Evolutionary conservation across 1,140 invertebrate genomes (phyloP).

Genomic region (Trigoniulus corallinus): DNA sequence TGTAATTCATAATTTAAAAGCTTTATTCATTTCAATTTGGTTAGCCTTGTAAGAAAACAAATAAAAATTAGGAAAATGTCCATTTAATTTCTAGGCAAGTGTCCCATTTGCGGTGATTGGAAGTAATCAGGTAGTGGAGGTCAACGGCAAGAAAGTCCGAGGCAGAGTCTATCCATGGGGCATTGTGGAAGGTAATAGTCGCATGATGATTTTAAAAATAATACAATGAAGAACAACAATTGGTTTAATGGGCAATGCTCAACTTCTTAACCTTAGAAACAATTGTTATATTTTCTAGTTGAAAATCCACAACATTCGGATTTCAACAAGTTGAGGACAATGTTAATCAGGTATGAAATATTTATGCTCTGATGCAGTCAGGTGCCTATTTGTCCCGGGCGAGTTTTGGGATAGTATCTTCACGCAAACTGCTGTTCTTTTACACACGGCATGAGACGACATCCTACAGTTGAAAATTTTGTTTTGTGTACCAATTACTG

Average conservation of each 20-base stretch:
- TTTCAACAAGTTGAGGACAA: slow-evolving; percentile 88
- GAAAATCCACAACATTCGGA: slow-evolving; percentile 96
- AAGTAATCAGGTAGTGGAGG: slow-evolving; percentile 83
- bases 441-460: too few species aligned
- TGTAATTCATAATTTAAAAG: not conserved
- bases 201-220: too few species aligned
- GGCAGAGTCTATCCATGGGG: slow-evolving; percentile 96
- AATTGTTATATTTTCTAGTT: slow-evolving; percentile 38
- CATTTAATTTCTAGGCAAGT: slow-evolving; percentile 33
- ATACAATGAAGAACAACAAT: too few species aligned
- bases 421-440: too few species aligned
- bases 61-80: too few species aligned
- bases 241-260: slow-evolving; percentile 11
- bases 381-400: too few species aligned
- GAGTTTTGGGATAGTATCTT: too few species aligned
- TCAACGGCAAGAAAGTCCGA: slow-evolving; percentile 67
- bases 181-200: slow-evolving; percentile 64
- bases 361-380: not conserved
- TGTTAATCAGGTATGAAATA: slow-evolving; percentile 52
- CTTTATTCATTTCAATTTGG: too few species aligned
- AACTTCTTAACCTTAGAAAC: slow-evolving; percentile 1
- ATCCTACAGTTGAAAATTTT: too few species aligned
- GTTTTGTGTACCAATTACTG: too few species aligned
- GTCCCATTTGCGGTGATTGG: slow-evolving; percentile 95
- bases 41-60: too few species aligned